Conservation (phyloP, 2,113 vertebrate genomes). For the Beaufortia kweichowensis region DNA sequence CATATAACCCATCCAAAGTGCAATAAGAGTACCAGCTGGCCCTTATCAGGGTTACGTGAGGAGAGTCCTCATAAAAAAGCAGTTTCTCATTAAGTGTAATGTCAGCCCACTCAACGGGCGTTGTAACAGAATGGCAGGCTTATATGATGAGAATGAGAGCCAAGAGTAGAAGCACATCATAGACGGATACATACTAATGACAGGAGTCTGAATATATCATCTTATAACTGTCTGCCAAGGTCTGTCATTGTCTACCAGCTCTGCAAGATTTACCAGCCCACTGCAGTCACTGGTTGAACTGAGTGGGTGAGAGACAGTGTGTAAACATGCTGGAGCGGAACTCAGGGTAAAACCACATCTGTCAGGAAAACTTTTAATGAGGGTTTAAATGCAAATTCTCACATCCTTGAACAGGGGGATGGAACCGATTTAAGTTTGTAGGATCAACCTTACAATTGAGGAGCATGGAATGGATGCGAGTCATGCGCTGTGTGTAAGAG, state of each 20-base stretch:
- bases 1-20: conserved; percentile 17
- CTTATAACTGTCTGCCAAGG: conserved; percentile 51
- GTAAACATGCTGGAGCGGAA: conserved; percentile 44
- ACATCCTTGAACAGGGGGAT: conserved; percentile 23
- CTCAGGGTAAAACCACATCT: conserved; percentile 46
- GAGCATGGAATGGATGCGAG: conserved; percentile 16
- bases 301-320: conserved; percentile 53
- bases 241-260: conserved; percentile 49
- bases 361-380: conserved; percentile 49
- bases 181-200: conserved; percentile 54
- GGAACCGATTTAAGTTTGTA: conserved; percentile 24
- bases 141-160: conserved; percentile 33
- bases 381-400: conserved; percentile 38
- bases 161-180: conserved; percentile 41
- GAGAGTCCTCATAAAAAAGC: conserved; percentile 36
- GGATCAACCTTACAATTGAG: neutral
- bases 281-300: conserved; percentile 44
- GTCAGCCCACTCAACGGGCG: conserved; percentile 44
- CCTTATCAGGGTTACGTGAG: conserved; percentile 9
- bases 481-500: neutral
- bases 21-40: neutral
- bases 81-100: conserved; percentile 50
- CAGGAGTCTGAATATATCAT: conserved; percentile 52
- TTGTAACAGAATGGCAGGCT: conserved; percentile 42
- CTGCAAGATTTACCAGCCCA: conserved; percentile 40